Evolutionary conservation across 2,888 invertebrate species (phyloP), one percentile per base, ranked within the genome.

Genomic region (Ypsolopha sequella): DNA sequence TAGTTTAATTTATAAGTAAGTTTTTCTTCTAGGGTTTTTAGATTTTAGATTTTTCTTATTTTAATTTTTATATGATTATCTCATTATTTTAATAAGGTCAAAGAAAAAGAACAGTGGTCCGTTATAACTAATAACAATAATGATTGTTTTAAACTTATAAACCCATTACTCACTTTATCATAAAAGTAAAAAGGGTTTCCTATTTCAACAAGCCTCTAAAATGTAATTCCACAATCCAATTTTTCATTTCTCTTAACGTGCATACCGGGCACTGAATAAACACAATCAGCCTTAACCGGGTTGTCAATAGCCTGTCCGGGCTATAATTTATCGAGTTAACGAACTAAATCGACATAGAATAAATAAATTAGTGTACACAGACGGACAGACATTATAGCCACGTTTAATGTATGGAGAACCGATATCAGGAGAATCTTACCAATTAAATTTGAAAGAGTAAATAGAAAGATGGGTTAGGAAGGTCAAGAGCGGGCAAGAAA

Each of bases 381-480:
- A 44, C 39, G 8, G 44, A 13, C 34, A 24, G 53, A 53, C 46
- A 51, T 51, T 51, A 41, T 39, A 45, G 41, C 51, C 34, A 39
- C 48, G 36, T 51, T 53, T 50, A 51, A 41, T 11, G 49, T 48
- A 34, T 61, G 65, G 68, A 69, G 69, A 71, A 65, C 69, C 76
- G 78, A 75, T 77, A 60, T 55, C 61, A 64, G 61, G 66, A 70
- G 70, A 70, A 78, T 80, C 79, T 24, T 73, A 71, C 77, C 78
- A 80, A 80, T 80, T 80, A 80, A 75, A 78, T 67, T 61, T 69
- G 63, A 60, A 71, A 68, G 67, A 63, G 69, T 72, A 73, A 75
- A 71, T 69, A 73, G 66, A 45, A 24, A 24, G 24, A 24, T 24
- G 24, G 24, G 24, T 24, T 24, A 24, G 24, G 24, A 24, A 24